A percentile compares a stretch with the other conserved stretches of the same genome.
Evolutionary conservation across 2,797 vertebrate species (phyloP).

Genomic region (Avahi laniger): DNA sequence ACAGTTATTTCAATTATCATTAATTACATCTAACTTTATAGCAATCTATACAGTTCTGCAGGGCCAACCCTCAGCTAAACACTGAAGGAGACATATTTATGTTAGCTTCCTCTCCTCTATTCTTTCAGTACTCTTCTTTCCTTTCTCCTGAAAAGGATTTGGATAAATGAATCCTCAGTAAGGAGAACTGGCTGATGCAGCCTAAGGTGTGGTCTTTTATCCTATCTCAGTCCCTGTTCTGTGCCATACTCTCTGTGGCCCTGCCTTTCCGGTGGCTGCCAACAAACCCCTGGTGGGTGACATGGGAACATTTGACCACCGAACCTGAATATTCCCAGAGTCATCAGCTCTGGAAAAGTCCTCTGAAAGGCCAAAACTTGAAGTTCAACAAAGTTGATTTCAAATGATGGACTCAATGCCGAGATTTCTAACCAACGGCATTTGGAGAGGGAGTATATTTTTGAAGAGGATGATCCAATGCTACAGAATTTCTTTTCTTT

Average conservation of each 20-base stretch:
- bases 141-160: background rate
- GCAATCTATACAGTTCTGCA: slow-evolving; percentile 29
- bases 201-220: no score
- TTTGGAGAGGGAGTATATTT: background rate
- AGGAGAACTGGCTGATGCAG: background rate
- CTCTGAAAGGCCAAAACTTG: background rate
- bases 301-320: background rate
- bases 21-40: slow-evolving; percentile 62
- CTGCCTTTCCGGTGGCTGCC: background rate
- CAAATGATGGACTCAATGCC: background rate
- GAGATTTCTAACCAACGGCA: background rate
- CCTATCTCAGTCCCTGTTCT: background rate
- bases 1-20: slow-evolving; percentile 64
- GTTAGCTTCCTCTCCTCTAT: background rate
- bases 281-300: background rate
- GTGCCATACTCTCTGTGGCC: background rate
- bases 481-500: background rate
- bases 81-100: background rate
- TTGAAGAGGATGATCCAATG: background rate
- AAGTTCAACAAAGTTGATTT: background rate
- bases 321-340: background rate
- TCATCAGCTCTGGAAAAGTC: background rate
- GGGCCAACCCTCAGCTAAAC: background rate
- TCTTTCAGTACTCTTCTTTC: background rate
- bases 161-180: background rate